Evolutionary conservation across 2,113 vertebrate genomes (phyloP), one percentile per base, ranked within the genome.

Genomic region (Gnathonemus longibarbis): DNA sequence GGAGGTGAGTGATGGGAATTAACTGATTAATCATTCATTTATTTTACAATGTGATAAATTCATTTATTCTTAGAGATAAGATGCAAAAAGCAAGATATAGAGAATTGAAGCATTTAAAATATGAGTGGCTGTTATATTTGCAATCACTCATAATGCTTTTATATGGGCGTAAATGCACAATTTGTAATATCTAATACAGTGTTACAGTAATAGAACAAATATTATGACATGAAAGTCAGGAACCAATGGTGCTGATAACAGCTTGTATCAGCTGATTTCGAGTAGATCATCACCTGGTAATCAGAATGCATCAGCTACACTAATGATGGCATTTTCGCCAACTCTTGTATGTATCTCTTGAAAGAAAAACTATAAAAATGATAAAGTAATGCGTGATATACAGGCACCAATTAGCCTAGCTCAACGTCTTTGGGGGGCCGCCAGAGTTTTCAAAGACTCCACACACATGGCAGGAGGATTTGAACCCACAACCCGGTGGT

Each of bases 1-100:
- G 97, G 97, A 95, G 96, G 97, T 97, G 91, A 95, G 97, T 48
- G 0, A 13, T 2, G 31, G 19, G 21, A 24, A 19, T 56, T 56
- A 45, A 10, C 19, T 27, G 39, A 13, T 10, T 48, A 42, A 45
- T 45, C 15, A 45, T 45, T 83, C 8, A 24, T 39, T 83, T 83
- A 45, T 83, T 21, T 45, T 83, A 83, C 39, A 45, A 1, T 83
- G 77, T 45, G 17, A 42, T 19, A 4, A 21, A 45, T 45, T 2
- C 0, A 80, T 80, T 42, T 80, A 17, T 39, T 80, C 74, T 80
- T 80, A 80, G 13, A 80, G 35, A 80, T 39, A 42, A 42, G 74
- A 42, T 80, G 19, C 74, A 42, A 11, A 31, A 70, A 70, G 62
- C 62, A 70, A 13, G 35, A 80, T 80, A 42, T 42, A 42, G 5